Conservation (phyloP, 2,797 vertebrate species). For the Sebastes iracundus region DNA sequence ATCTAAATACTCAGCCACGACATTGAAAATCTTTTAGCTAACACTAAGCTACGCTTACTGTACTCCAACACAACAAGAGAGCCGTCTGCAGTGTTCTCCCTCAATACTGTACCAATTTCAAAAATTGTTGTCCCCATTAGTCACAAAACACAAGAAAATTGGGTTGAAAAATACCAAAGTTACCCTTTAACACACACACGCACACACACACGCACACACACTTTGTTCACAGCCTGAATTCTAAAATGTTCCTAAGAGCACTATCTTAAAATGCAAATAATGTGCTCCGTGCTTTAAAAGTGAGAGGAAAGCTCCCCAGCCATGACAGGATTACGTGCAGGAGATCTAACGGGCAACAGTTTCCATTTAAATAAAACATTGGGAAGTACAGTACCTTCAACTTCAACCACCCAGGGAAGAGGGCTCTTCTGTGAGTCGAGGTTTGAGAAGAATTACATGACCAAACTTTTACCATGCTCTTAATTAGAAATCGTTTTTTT, state of each 20-base stretch:
- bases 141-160: no score
- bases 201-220: background rate
- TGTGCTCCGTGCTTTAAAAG: background rate
- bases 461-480: background rate
- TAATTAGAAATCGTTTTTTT: background rate
- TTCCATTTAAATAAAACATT: conserved; percentile 3
- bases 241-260: background rate
- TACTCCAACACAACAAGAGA: no score
- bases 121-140: no score
- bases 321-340: conserved; percentile 11
- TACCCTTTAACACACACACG: background rate
- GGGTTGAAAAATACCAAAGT: no score
- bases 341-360: background rate
- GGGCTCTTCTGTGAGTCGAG: background rate
- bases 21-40: no score
- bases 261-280: conserved; percentile 17
- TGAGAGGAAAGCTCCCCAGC: background rate
- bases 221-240: background rate
- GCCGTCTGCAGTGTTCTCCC: no score
- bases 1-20: no score
- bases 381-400: background rate
- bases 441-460: background rate
- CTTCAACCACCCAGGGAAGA: background rate
- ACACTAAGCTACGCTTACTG: no score
- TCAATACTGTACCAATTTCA: no score